Evolutionary conservation across 1,140 invertebrate species (phyloP).

Genomic region (Himalopsyche phryganea): DNA sequence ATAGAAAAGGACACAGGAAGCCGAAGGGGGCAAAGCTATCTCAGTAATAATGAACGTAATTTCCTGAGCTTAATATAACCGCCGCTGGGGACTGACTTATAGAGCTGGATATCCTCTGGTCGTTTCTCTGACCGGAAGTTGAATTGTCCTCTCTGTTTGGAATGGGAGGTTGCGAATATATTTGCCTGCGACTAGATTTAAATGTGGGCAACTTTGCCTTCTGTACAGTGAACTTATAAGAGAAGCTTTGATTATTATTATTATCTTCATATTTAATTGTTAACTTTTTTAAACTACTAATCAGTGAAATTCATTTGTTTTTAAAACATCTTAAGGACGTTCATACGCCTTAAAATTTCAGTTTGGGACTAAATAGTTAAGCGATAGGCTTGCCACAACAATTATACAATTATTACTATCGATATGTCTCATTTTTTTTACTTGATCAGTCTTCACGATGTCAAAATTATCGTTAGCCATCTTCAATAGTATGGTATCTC

Average conservation of each 20-base stretch:
- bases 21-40: constrained; percentile 20
- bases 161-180: constrained; percentile 32
- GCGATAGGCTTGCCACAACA: no score
- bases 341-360: no score
- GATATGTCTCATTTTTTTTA: no score
- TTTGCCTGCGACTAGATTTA: constrained; percentile 30
- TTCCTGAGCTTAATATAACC: constrained; percentile 35
- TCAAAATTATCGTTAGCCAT: no score
- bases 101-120: constrained; percentile 31
- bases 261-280: background rate
- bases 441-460: no score
- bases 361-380: no score
- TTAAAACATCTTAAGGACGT: no score
- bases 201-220: constrained; percentile 20
- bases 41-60: constrained; percentile 33
- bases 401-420: no score
- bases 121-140: constrained; percentile 30
- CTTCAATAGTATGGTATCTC: no score
- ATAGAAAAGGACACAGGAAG: constrained; percentile 4
- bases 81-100: constrained; percentile 33
- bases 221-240: constrained; percentile 10
- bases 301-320: no score
- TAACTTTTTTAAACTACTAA: no score
- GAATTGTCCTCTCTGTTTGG: constrained; percentile 31
- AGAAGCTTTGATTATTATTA: background rate